phyloP scores from a whole-genome alignment of 2,888 invertebrate genomes.

The Zeuzera pyrina region DNA sequence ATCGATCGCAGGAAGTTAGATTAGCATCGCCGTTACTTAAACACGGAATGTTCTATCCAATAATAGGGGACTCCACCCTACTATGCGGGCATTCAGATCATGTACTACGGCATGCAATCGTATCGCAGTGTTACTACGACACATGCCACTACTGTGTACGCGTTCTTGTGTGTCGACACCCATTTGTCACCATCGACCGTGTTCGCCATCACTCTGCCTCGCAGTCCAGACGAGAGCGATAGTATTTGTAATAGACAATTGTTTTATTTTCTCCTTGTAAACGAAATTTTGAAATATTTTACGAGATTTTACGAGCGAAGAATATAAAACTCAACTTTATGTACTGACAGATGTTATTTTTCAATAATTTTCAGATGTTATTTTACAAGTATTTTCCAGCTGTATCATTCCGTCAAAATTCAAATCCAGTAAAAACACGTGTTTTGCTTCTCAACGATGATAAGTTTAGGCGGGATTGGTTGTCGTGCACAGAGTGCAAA shows the following conservation, averaged over 20 bases:
- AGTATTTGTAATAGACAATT: constrained; percentile 20
- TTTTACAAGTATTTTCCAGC: no score
- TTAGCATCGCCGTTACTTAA: constrained; percentile 35
- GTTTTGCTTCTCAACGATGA: no score
- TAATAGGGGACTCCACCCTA: constrained; percentile 47
- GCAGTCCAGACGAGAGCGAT: constrained; percentile 25
- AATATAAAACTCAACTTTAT: no score
- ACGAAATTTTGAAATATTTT: constrained; percentile 25
- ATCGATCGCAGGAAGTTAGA: constrained; percentile 44
- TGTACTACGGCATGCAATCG: constrained; percentile 50
- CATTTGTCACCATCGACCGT: constrained; percentile 64
- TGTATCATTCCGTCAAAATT: no score
- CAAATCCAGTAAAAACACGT: no score
- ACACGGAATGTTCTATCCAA: constrained; percentile 51
- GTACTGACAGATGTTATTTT: no score
- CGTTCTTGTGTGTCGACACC: constrained; percentile 40
- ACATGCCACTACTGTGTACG: constrained; percentile 41
- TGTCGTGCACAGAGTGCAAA: no score
- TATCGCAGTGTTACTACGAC: constrained; percentile 32
- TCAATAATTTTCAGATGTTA: no score
- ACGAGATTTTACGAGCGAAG: neutral
- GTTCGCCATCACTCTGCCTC: constrained; percentile 15
- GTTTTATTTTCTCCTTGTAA: no score
- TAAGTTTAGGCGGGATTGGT: no score
- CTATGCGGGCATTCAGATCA: constrained; percentile 50